phyloP scores from a whole-genome alignment of 2,888 invertebrate species.

The Ephialtes manifestator region DNA sequence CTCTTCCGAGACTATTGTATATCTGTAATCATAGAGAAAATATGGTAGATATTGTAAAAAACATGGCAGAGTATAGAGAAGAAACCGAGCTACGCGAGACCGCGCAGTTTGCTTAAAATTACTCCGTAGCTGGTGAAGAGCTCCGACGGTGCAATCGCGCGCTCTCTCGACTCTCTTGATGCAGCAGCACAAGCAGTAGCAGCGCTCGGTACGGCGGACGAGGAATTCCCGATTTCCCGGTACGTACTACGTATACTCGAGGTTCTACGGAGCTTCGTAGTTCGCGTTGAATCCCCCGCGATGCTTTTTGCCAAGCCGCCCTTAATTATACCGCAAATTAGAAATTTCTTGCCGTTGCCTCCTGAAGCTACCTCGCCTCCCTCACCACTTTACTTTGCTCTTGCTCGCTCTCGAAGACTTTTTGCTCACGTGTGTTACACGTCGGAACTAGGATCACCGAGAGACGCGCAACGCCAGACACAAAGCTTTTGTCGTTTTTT shows the following conservation, averaged over 20 bases:
- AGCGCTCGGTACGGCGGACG: constrained; percentile 33
- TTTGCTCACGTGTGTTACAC: constrained; percentile 65
- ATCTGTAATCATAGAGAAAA: constrained; percentile 74
- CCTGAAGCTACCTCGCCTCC: constrained; percentile 27
- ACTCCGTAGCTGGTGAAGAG: constrained; percentile 45
- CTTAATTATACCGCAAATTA: constrained; percentile 86
- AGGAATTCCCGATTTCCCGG: constrained; percentile 82
- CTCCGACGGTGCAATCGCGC: constrained; percentile 1
- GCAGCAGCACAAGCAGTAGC: not conserved
- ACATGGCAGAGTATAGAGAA: not conserved
- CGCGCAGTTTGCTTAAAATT: constrained; percentile 59
- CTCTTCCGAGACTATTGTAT: constrained; percentile 78
- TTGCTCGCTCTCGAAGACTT: constrained; percentile 45
- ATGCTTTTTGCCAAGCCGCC: constrained; percentile 82
- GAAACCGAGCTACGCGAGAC: constrained; percentile 7
- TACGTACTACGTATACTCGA: constrained; percentile 61
- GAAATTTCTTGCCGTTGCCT: constrained; percentile 78
- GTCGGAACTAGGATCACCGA: constrained; percentile 64
- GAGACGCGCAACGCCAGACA: constrained; percentile 33
- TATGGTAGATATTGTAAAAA: constrained; percentile 3
- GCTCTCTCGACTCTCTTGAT: not conserved
- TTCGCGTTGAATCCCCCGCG: constrained; percentile 74
- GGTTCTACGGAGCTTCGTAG: constrained; percentile 44
- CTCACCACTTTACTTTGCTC: constrained; percentile 75
- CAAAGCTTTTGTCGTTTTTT: constrained; percentile 29